phyloP scores from a whole-genome alignment of 2,113 vertebrate genomes.

The Chamaea fasciata region DNA sequence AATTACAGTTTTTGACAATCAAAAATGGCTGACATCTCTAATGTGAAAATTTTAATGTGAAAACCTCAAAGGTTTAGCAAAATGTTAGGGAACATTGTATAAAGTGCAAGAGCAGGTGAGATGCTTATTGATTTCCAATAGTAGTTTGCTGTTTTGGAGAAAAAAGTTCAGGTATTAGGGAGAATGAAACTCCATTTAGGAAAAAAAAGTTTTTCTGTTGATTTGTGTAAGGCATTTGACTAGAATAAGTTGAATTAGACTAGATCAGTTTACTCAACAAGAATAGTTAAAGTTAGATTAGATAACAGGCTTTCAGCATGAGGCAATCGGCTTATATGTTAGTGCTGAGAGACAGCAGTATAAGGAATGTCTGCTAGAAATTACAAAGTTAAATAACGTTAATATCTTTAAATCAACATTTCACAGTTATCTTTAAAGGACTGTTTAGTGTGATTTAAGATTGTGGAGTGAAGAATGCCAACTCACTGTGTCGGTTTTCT shows the following conservation, averaged over 20 bases:
- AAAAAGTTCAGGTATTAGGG: not conserved
- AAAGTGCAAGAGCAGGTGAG: not conserved
- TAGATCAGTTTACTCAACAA: not conserved
- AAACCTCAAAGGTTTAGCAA: not conserved
- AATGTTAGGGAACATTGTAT: not conserved
- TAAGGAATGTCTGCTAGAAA: not conserved
- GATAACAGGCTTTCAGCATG: not conserved
- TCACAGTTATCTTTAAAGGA: not conserved
- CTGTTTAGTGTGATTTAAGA: slow-evolving; percentile 31
- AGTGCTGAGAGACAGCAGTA: not conserved
- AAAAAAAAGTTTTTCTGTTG: not conserved
- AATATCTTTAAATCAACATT: slow-evolving; percentile 31
- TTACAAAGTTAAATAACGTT: not conserved
- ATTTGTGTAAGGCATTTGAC: not conserved
- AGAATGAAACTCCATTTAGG: not conserved
- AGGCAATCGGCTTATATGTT: not conserved
- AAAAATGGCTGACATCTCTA: not conserved
- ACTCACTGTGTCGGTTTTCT: not conserved
- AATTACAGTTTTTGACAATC: not conserved
- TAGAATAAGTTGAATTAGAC: not conserved
- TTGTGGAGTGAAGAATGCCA: not conserved
- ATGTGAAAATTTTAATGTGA: not conserved
- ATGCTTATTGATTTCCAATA: not conserved
- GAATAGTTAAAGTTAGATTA: not conserved
- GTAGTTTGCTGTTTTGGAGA: not conserved